Evolutionary conservation across 2,888 invertebrate species (phyloP).

Genomic region (Synergus laeviventris): DNA sequence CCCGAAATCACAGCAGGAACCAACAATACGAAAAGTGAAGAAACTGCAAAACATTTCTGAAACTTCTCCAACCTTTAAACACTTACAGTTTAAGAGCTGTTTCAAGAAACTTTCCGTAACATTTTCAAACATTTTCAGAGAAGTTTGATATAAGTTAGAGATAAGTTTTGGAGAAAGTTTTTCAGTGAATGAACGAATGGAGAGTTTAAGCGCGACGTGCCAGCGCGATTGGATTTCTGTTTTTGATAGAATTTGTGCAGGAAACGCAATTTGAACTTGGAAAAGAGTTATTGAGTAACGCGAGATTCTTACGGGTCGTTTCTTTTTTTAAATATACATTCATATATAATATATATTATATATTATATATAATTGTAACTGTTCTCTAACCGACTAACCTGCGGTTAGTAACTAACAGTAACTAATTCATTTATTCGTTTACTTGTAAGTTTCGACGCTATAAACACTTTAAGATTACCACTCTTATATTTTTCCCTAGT

Average conservation of each 20-base stretch:
- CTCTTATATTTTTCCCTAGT: slow-evolving; percentile 26
- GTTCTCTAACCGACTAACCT: slow-evolving; percentile 65
- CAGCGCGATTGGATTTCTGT: slow-evolving; percentile 22
- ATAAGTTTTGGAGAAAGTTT: slow-evolving; percentile 14
- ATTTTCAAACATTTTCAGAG: neutral
- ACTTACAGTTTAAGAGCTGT: neutral
- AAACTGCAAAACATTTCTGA: slow-evolving; percentile 10
- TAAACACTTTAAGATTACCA: slow-evolving; percentile 50
- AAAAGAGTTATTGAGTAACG: slow-evolving; percentile 11
- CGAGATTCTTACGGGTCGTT: slow-evolving; percentile 4
- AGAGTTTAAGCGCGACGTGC: neutral
- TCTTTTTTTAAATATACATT: slow-evolving; percentile 26
- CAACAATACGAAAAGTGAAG: slow-evolving; percentile 13
- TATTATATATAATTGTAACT: slow-evolving; percentile 53
- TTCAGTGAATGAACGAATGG: slow-evolving; percentile 5
- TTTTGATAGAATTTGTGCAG: neutral
- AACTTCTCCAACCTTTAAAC: slow-evolving; percentile 5
- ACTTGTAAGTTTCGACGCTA: slow-evolving; percentile 58
- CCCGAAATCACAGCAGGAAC: slow-evolving; percentile 8
- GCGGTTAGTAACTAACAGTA: slow-evolving; percentile 61
- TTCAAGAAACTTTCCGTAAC: neutral
- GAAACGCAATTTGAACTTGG: slow-evolving; percentile 19
- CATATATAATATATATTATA: slow-evolving; percentile 35
- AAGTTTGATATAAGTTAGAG: neutral
- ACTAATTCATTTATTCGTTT: slow-evolving; percentile 63